Evolutionary conservation across 37 sponge, comb jelly and placozoan genomes (phyloP).

Genomic region (Petrosia ficiformis): DNA sequence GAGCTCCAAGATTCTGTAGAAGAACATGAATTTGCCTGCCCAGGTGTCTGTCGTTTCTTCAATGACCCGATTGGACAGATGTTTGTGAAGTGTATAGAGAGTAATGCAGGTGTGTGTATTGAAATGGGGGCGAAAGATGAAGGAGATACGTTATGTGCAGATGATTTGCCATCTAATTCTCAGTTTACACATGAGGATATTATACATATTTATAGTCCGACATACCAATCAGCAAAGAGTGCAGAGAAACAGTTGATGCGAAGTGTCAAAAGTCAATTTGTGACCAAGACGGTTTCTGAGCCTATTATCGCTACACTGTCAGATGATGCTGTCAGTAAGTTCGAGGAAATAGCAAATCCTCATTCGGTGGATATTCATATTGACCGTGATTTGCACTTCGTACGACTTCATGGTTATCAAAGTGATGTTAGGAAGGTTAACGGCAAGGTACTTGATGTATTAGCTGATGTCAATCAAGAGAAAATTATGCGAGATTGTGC

Average conservation of each 20-base stretch:
- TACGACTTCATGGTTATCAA: slow-evolving; percentile 14
- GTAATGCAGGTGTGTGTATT: slow-evolving; percentile 10
- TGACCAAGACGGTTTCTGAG: slow-evolving; percentile 12
- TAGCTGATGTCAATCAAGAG: slow-evolving; percentile 6
- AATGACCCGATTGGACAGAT: slow-evolving; percentile 2
- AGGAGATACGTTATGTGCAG: not conserved
- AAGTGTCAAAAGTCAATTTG: slow-evolving; percentile 17
- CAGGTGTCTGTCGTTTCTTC: slow-evolving; percentile 29
- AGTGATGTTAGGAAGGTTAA: slow-evolving; percentile 19
- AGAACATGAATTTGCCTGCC: not conserved
- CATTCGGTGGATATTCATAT: slow-evolving; percentile 23
- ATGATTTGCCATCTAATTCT: not conserved
- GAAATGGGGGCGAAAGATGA: slow-evolving; percentile 4
- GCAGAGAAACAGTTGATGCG: slow-evolving; percentile 10
- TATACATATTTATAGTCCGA: slow-evolving; percentile 22
- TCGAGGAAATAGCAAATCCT: not conserved
- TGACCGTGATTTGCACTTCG: slow-evolving; percentile 25
- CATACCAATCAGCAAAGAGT: not conserved
- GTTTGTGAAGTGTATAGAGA: slow-evolving; percentile 24
- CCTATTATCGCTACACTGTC: slow-evolving; percentile 6
- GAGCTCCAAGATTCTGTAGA: not conserved
- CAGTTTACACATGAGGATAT: not conserved
- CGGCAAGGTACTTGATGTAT: not conserved
- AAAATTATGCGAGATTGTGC: slow-evolving; percentile 12
- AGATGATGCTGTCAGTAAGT: not conserved